Evolutionary conservation across 2,113 vertebrate genomes (phyloP).

Genomic region (Rhipidura dahli): DNA sequence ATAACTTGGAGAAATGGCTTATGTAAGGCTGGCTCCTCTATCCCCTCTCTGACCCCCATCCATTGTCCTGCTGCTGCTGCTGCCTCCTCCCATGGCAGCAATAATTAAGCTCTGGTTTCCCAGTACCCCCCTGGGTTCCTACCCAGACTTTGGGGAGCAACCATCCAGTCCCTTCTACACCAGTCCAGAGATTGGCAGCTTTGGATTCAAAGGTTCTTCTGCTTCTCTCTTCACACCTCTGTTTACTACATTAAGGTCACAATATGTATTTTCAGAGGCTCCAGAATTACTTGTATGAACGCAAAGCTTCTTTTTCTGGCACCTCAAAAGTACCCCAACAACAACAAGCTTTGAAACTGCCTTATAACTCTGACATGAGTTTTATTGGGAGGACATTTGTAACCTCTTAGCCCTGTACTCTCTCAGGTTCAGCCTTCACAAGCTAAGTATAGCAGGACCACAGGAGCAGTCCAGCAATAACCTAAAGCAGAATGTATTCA

Average conservation of each 20-base stretch:
- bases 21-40: background rate
- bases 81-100: background rate
- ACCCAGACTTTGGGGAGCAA: background rate
- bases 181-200: background rate
- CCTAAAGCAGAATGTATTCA: background rate
- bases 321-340: background rate
- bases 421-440: background rate
- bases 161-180: background rate
- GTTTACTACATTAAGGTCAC: background rate
- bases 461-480: background rate
- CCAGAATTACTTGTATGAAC: background rate
- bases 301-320: background rate
- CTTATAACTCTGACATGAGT: background rate
- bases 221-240: background rate
- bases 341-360: background rate
- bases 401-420: background rate
- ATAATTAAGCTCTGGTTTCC: background rate
- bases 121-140: background rate
- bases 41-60: background rate
- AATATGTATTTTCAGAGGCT: background rate
- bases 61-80: background rate
- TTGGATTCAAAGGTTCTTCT: background rate
- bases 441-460: background rate
- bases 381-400: background rate
- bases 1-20: conserved; percentile 30